A percentile compares a stretch with the other conserved stretches of the same genome.
These are phyloP conservation scores for Protomyctophum bolini DNA, from an alignment of 2,113 vertebrate genomes.

Conservation along the genomic window DNA sequence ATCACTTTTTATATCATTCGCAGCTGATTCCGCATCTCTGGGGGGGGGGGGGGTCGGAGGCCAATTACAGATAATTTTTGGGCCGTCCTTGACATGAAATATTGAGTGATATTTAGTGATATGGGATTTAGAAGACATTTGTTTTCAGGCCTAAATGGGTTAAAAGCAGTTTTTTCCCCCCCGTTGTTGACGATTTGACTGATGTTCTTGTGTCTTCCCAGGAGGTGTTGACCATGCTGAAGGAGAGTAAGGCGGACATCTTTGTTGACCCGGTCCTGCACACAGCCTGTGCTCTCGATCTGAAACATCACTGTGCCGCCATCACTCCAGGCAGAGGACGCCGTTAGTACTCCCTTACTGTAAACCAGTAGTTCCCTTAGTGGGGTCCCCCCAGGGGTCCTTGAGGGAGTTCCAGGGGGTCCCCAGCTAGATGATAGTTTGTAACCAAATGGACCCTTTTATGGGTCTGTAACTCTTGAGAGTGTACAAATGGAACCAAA, in stretches of 20 bases:
- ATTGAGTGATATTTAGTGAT: too few relatives aligned
- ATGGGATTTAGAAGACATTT: too few relatives aligned
- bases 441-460: background rate
- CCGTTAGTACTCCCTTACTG: slow-evolving; percentile 80
- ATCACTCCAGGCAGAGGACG: slow-evolving; percentile 93
- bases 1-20: too few relatives aligned
- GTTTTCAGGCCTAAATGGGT: background rate
- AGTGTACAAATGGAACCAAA: too few relatives aligned
- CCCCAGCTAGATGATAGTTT: too few relatives aligned
- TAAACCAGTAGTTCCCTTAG: too few relatives aligned
- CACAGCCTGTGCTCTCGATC: slow-evolving; percentile 95
- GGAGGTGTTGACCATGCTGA: slow-evolving; percentile 98
- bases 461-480: background rate
- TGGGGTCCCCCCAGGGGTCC: too few relatives aligned
- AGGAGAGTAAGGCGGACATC: slow-evolving; percentile 98
- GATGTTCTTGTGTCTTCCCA: slow-evolving; percentile 46
- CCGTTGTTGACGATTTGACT: background rate
- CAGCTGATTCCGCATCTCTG: too few relatives aligned
- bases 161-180: background rate
- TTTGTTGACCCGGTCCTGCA: slow-evolving; percentile 98
- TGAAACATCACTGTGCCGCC: slow-evolving; percentile 97
- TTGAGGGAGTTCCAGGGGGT: too few relatives aligned
- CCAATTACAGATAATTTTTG: too few relatives aligned
- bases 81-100: too few relatives aligned
- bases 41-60: too few relatives aligned